Evolutionary conservation across 92 coral and sea anemone genomes (phyloP).

Genomic region (Palythoa grandis): DNA sequence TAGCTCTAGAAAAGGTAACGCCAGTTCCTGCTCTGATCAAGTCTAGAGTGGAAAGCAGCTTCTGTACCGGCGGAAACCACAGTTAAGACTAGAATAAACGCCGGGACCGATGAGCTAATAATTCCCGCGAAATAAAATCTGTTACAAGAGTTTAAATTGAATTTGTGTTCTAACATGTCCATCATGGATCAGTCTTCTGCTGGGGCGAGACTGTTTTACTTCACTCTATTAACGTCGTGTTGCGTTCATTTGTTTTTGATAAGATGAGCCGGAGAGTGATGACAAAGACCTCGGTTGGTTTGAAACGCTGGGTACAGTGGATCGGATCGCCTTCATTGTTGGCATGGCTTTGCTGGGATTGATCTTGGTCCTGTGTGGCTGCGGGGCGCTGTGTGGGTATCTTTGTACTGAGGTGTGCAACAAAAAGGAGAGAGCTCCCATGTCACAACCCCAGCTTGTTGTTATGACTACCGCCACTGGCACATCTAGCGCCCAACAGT

Average conservation of each 20-base stretch:
- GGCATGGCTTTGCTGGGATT: constrained; percentile 8
- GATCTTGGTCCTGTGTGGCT: constrained; percentile 1
- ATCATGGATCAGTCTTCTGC: too few relatives aligned
- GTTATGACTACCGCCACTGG: background rate
- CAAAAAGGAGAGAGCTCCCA: constrained; percentile 16
- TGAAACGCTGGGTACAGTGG: background rate
- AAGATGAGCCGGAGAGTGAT: background rate
- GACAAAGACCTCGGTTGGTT: constrained; percentile 9
- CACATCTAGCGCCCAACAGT: background rate
- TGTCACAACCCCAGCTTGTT: constrained; percentile 16
- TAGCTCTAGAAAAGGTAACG: too few relatives aligned
- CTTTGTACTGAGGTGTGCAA: constrained; percentile 43
- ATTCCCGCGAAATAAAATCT: too few relatives aligned
- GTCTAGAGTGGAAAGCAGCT: too few relatives aligned
- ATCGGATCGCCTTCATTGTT: constrained; percentile 14
- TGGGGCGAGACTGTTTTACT: background rate
- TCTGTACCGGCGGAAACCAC: too few relatives aligned
- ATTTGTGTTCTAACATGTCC: too few relatives aligned
- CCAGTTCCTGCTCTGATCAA: too few relatives aligned
- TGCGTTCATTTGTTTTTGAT: background rate
- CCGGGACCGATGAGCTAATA: too few relatives aligned
- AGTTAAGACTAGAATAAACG: too few relatives aligned
- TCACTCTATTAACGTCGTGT: background rate
- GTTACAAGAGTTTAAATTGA: too few relatives aligned
- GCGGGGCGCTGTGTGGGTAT: constrained; percentile 30